Conservation (phyloP, 2,113 vertebrate genomes). For the Clarias gariepinus region DNA sequence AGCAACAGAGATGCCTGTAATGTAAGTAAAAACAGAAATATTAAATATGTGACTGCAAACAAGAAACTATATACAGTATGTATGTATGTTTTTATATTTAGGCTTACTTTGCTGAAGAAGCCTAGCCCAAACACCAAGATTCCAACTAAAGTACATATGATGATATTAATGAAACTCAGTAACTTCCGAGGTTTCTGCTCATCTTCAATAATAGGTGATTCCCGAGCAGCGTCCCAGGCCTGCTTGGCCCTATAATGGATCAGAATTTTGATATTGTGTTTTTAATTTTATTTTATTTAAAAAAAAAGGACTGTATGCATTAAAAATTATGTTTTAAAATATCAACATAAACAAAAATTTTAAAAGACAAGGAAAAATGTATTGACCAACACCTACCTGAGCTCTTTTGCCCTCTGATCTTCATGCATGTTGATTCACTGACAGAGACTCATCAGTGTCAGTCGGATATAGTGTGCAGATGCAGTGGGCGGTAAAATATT, state of each 20-base stretch:
- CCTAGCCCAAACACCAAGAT: slow-evolving; percentile 45
- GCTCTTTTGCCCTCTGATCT: neutral
- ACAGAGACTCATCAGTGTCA: neutral
- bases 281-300: neutral
- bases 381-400: neutral
- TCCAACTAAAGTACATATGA: slow-evolving; percentile 23
- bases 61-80: neutral
- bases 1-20: slow-evolving; percentile 52
- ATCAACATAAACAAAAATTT: neutral
- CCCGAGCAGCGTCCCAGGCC: slow-evolving; percentile 42
- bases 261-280: neutral
- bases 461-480: neutral
- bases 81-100: neutral
- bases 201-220: slow-evolving; percentile 42
- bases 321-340: too few species aligned
- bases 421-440: neutral
- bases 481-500: neutral
- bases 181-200: slow-evolving; percentile 39
- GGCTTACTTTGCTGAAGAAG: slow-evolving; percentile 55
- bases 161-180: slow-evolving; percentile 3
- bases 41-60: neutral
- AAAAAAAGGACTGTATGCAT: too few species aligned
- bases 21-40: neutral
- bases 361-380: neutral
- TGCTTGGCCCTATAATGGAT: neutral